Evolutionary conservation across 2,113 vertebrate species (phyloP).

Genomic region (Elgaria multicarinata): DNA sequence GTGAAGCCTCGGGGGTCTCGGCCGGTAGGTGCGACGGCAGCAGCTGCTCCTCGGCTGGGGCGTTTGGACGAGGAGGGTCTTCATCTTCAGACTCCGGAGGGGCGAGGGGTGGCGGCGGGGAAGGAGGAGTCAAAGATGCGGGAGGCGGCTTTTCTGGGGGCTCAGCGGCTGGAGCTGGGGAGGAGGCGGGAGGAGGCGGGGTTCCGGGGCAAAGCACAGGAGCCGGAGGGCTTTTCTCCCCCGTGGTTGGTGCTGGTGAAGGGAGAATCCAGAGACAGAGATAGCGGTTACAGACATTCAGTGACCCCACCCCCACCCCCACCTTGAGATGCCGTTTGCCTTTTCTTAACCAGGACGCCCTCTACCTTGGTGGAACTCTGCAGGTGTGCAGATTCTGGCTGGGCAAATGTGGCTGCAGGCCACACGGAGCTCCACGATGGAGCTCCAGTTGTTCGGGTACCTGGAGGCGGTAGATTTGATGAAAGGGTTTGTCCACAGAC

Average conservation of each 20-base stretch:
- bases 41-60: background rate
- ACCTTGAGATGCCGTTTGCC: background rate
- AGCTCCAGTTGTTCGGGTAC: constrained; percentile 89
- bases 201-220: background rate
- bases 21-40: background rate
- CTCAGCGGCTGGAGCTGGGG: constrained; percentile 46
- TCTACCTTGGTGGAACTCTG: background rate
- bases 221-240: background rate
- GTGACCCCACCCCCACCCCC: background rate
- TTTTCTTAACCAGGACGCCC: no score
- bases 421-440: constrained; percentile 89
- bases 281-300: background rate
- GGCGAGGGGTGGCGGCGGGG: constrained; percentile 43
- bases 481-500: constrained; percentile 82
- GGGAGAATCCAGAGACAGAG: background rate
- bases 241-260: background rate
- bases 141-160: constrained; percentile 11
- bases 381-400: constrained; percentile 58
- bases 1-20: background rate
- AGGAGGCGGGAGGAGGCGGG: constrained; percentile 44
- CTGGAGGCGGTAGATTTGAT: constrained; percentile 86
- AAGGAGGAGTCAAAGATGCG: background rate
- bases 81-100: constrained; percentile 49
- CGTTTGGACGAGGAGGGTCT: background rate
- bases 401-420: constrained; percentile 80